Percentiles rank a stretch among this genome's conserved stretches.
Conservation (phyloP, 2,113 vertebrate species). For the Mustelus asterias region DNA sequence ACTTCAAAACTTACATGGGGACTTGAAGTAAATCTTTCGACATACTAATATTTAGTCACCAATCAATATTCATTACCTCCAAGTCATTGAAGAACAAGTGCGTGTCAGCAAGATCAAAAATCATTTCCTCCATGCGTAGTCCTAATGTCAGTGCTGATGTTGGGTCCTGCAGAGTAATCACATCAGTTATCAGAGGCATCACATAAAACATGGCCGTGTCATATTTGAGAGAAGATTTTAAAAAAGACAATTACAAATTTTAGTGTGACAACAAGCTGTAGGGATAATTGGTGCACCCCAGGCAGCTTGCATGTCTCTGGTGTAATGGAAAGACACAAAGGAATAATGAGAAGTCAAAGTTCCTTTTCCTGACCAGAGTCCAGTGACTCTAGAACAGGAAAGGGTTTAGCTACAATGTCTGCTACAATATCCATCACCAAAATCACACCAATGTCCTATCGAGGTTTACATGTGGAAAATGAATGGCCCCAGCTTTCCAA, state of each 20-base stretch:
- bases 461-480: not conserved
- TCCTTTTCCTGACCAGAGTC: not conserved
- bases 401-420: not conserved
- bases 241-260: not conserved
- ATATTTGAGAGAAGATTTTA: not conserved
- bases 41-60: not conserved
- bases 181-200: not conserved
- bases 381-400: not conserved
- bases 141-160: slow-evolving; percentile 86
- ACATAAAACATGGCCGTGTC: not conserved
- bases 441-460: not conserved
- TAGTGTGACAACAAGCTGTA: no score
- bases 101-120: slow-evolving; percentile 96
- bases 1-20: not conserved
- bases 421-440: not conserved
- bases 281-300: not conserved
- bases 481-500: not conserved
- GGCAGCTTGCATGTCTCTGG: not conserved
- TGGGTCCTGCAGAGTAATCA: slow-evolving; percentile 66
- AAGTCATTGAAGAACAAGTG: slow-evolving; percentile 98
- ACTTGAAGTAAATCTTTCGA: not conserved
- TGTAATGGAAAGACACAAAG: not conserved
- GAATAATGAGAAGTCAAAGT: no score
- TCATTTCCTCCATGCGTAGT: slow-evolving; percentile 96
- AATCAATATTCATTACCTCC: slow-evolving; percentile 62